Evolutionary conservation across 2,797 vertebrate genomes (phyloP), one percentile per base, ranked within the genome.

Genomic region (Sphenodon punctatus): DNA sequence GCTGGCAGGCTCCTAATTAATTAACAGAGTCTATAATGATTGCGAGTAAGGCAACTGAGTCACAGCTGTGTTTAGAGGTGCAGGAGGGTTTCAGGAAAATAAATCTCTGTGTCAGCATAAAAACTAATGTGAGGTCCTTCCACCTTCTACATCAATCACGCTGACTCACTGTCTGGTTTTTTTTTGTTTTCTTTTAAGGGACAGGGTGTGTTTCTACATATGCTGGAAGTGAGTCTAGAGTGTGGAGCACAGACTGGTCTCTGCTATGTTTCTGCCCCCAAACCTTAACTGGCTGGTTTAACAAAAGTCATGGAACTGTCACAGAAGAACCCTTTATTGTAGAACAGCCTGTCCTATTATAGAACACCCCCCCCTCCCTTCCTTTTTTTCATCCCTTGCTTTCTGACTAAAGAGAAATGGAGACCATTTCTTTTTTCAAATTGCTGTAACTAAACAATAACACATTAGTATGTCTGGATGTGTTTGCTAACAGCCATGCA

Each of bases 251-350:
- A 12, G 3, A 55, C 61, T 72, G 2, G 30, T 30, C 49, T 79
- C 51, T 71, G 17, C 73, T 38, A 32, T 39, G 43, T 38, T 74
- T 61, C 73, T 77, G 61, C 34, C n/a, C 82, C 86, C 83, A 63
- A 92, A 41, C 42, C 87, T 67, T 87, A 89, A 89, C 82, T 87
- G 77, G 63, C 85, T 83, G 73, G 74, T 73, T 67, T 39, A 4
- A 59, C 51, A 86, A 90, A 88, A 87, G 48, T 93, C 82, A 92
- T 87, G 76, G 65, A 36, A 25, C 59, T 87, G 88, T 88, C 86
- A 92, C 80, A 86, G 73, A 84, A 77, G n/a, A n/a, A n/a, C 14
- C 7, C 63, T 84, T 75, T 67, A 38, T 58, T 87, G 42, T 19
- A 81, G 86, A 75, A 9, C 5, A 39, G 66, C 85, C 30, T 86